Conservation (phyloP, 2,113 vertebrate genomes). For the Tyrannus savana region DNA sequence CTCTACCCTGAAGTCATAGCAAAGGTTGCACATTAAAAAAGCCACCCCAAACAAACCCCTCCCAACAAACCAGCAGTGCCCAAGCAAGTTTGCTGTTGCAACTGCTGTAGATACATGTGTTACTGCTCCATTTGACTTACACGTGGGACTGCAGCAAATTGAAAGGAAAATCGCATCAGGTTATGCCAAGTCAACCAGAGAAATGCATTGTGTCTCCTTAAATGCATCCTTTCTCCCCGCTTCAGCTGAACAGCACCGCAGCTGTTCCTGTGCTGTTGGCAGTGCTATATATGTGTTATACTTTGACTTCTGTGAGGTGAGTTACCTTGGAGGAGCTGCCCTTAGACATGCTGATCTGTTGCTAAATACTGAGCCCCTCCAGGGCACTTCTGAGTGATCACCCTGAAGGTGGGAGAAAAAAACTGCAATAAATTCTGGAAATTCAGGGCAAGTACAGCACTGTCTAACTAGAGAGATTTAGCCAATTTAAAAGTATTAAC, state of each 20-base stretch:
- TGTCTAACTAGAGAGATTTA: neutral
- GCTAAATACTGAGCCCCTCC: neutral
- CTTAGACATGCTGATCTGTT: neutral
- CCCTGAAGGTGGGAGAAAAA: neutral
- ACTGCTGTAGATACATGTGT: constrained; percentile 12
- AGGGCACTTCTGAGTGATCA: neutral
- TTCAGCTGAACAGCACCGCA: neutral
- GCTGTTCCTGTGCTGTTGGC: neutral
- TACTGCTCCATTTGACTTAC: constrained; percentile 40
- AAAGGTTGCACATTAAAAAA: neutral
- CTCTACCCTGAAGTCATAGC: neutral
- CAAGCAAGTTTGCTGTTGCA: neutral
- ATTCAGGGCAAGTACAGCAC: neutral
- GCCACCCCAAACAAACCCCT: neutral
- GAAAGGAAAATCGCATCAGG: constrained; percentile 72
- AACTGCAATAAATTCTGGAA: neutral
- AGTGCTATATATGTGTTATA: neutral
- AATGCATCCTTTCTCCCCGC: neutral
- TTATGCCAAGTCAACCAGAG: constrained; percentile 54
- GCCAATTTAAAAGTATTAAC: neutral
- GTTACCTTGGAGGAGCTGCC: neutral
- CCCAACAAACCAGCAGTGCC: neutral
- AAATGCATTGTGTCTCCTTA: constrained; percentile 61
- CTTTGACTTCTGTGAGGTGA: neutral
- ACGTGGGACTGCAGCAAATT: constrained; percentile 61